Conservation (phyloP, 2,113 vertebrate species). For the Glaucomys volans region DNA sequence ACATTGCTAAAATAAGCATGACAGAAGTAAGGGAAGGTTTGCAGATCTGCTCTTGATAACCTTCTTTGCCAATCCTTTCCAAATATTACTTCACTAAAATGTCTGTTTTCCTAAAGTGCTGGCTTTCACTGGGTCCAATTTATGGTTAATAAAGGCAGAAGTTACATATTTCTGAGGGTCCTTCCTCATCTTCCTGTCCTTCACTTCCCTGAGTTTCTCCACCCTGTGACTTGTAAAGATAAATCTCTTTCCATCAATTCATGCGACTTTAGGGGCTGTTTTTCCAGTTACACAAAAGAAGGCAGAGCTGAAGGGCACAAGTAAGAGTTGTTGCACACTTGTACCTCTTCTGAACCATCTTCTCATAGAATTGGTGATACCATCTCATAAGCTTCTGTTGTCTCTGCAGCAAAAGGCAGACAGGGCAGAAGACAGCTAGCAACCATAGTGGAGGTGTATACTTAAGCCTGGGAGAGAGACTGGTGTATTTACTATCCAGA, state of each 20-base stretch:
- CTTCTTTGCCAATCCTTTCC: not conserved
- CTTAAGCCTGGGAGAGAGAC: not conserved
- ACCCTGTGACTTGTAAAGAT: not conserved
- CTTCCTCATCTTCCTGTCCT: not conserved
- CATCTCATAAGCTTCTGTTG: conserved; percentile 3
- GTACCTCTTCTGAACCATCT: not conserved
- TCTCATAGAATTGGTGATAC: not conserved
- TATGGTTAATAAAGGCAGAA: not conserved
- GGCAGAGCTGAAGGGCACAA: not conserved
- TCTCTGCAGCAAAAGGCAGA: not conserved
- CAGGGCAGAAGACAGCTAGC: not conserved
- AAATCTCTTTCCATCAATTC: not conserved
- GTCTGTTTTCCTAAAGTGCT: not conserved
- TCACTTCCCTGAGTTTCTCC: not conserved
- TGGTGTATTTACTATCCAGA: not conserved
- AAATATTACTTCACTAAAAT: not conserved
- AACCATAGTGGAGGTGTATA: not conserved
- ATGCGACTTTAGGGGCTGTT: not conserved
- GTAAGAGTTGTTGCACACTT: not conserved
- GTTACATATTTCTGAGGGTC: not conserved
- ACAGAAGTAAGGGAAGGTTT: not conserved
- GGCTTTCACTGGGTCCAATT: not conserved
- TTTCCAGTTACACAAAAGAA: not conserved
- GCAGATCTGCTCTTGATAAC: not conserved
- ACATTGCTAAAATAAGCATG: not conserved